Conservation (phyloP, 2,797 vertebrate genomes). For the Cynopterus sphinx region DNA sequence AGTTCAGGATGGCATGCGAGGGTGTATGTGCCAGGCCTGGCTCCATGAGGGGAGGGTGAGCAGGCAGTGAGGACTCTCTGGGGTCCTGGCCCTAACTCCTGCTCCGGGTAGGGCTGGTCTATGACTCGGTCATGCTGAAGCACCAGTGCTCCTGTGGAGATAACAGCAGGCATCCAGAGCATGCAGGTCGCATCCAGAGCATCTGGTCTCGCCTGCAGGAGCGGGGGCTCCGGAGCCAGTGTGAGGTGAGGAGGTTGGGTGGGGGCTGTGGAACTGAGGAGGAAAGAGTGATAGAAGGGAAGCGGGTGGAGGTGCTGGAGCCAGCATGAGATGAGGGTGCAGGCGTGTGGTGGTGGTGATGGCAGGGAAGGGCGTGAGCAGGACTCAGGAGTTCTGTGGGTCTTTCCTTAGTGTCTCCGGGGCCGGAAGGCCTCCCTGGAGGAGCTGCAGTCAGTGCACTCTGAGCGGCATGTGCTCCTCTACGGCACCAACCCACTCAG, state of each 20-base stretch:
- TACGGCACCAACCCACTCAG: slow-evolving; percentile 98
- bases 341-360: fast-evolving
- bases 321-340: not conserved
- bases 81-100: not conserved
- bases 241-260: slow-evolving; percentile 89
- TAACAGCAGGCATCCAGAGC: slow-evolving; percentile 97
- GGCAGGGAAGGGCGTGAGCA: fast-evolving
- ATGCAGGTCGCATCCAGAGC: slow-evolving; percentile 98
- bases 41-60: not conserved
- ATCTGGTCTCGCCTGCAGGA: slow-evolving; percentile 98
- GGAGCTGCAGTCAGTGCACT: slow-evolving; percentile 96
- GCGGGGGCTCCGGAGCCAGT: slow-evolving; percentile 93
- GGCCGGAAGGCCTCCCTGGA: slow-evolving; percentile 96
- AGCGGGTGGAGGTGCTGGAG: fast-evolving
- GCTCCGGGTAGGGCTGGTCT: slow-evolving; percentile 90
- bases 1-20: not conserved
- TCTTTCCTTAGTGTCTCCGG: slow-evolving; percentile 89
- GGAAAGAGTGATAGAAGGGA: no score
- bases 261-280: not conserved
- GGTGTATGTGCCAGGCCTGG: not conserved
- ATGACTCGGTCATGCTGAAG: slow-evolving; percentile 97
- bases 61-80: not conserved
- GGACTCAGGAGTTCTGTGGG: slow-evolving; percentile 13
- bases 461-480: slow-evolving; percentile 93
- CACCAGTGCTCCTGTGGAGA: slow-evolving; percentile 97